Evolutionary conservation across 2,113 vertebrate genomes (phyloP).

Genomic region (Carettochelys insculpta): DNA sequence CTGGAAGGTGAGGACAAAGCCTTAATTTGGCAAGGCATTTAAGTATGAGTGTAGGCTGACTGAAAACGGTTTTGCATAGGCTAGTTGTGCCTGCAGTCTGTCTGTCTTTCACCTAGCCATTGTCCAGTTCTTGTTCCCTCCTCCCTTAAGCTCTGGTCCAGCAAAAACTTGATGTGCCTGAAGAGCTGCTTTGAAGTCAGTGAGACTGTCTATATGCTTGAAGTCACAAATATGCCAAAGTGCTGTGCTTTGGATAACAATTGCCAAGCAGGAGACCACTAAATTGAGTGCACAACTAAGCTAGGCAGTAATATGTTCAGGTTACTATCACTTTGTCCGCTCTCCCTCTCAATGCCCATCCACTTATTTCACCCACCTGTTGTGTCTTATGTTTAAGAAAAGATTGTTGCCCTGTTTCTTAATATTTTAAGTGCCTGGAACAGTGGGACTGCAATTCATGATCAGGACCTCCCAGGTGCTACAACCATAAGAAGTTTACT

Average conservation of each 20-base stretch:
- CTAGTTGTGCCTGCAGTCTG: rapidly evolving
- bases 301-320: background rate
- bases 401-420: rapidly evolving
- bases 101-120: background rate
- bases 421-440: background rate
- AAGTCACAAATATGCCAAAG: background rate
- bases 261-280: background rate
- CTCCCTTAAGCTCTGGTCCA: background rate
- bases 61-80: background rate
- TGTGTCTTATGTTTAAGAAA: rapidly evolving
- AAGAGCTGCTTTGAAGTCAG: background rate
- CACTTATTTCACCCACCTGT: background rate
- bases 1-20: background rate
- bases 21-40: background rate
- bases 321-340: background rate
- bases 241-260: background rate
- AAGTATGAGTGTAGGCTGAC: background rate
- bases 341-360: background rate
- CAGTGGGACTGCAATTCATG: background rate
- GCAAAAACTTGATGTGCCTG: background rate
- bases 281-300: background rate
- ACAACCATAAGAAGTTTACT: background rate
- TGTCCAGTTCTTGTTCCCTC: background rate
- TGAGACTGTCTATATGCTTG: background rate
- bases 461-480: too few species aligned